Conservation (phyloP, 2,113 vertebrate genomes). For the Grallaria varia region DNA sequence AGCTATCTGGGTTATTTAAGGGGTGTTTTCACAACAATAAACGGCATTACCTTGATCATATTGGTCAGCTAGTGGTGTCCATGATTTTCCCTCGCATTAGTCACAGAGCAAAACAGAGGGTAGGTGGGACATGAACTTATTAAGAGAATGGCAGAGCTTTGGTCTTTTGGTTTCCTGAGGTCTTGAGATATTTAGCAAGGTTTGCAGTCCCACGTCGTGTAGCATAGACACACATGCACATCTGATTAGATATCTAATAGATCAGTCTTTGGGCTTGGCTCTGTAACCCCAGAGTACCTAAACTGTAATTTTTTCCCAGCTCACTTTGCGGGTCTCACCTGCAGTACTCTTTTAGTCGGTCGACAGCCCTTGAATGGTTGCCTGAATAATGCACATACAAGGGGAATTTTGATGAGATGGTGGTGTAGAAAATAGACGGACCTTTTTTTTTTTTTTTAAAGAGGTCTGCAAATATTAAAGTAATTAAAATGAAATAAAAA, state of each 20-base stretch:
- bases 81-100: too few species aligned
- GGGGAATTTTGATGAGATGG: background rate
- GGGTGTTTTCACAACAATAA: too few species aligned
- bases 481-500: background rate
- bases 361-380: background rate
- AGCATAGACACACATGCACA: background rate
- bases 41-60: too few species aligned
- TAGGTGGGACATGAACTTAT: background rate
- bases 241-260: background rate
- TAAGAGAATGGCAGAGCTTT: background rate
- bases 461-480: background rate
- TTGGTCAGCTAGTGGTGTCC: too few species aligned
- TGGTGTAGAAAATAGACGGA: background rate
- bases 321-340: background rate
- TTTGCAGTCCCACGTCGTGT: background rate
- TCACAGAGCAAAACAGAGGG: fast-evolving
- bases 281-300: background rate
- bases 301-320: background rate
- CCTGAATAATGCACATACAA: background rate
- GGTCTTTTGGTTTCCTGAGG: background rate
- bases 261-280: background rate
- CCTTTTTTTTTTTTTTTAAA: background rate
- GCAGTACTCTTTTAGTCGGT: background rate
- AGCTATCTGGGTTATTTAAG: too few species aligned
- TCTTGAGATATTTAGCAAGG: background rate